These are phyloP conservation scores for Dissostichus mawsoni DNA, from an alignment of 2,113 vertebrate genomes.

Conservation along the genomic window DNA sequence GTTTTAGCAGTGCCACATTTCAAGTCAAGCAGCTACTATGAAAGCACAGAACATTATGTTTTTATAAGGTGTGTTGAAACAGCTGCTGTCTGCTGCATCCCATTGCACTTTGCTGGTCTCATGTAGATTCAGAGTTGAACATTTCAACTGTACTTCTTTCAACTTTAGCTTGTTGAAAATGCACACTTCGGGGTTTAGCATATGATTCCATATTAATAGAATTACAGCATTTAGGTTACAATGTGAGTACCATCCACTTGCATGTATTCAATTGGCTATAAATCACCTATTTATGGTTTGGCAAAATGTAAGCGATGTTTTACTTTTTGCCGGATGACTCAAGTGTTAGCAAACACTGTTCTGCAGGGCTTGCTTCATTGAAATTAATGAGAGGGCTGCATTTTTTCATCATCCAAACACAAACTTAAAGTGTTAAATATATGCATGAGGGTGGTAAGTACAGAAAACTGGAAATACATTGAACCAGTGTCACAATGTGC, in stretches of 20 bases:
- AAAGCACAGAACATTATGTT: constrained; percentile 4
- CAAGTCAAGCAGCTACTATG: neutral
- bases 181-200: neutral
- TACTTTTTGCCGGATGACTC: no score
- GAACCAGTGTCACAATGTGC: no score
- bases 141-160: neutral
- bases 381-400: no score
- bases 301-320: no score
- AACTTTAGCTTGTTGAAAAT: neutral
- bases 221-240: neutral
- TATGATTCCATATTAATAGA: neutral
- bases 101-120: neutral
- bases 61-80: constrained; percentile 11
- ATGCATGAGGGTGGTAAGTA: no score
- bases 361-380: no score
- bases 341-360: no score
- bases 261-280: neutral
- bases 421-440: no score
- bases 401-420: no score
- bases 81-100: neutral
- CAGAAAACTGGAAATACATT: no score
- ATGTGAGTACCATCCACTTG: neutral
- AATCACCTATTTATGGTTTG: no score
- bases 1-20: constrained; percentile 7
- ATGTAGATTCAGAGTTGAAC: no score